Evolutionary conservation across 2,797 vertebrate genomes (phyloP).

Genomic region (Eulemur rubriventer): DNA sequence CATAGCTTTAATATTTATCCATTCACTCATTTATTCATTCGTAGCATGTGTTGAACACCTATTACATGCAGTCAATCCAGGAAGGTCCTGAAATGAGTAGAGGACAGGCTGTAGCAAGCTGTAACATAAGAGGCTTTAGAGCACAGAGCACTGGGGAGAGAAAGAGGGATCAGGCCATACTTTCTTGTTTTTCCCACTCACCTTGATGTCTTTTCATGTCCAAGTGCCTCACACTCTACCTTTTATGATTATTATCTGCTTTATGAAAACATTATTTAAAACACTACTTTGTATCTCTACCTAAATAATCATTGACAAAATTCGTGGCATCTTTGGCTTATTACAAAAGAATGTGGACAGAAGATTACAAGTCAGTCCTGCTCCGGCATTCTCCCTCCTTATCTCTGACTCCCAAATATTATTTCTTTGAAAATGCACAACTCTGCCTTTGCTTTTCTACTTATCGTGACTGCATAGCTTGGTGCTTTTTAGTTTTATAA

Average conservation of each 20-base stretch:
- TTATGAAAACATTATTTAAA: slow-evolving; percentile 35
- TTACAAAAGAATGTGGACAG: not conserved
- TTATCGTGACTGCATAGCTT: not conserved
- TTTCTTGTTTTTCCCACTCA: not conserved
- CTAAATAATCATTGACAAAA: not conserved
- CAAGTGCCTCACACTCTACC: not conserved
- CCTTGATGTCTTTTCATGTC: slow-evolving; percentile 20
- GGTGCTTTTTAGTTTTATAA: not conserved
- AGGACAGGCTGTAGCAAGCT: not conserved
- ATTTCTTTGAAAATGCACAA: not conserved
- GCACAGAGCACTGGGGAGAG: not conserved
- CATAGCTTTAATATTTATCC: not conserved
- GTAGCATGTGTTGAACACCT: not conserved
- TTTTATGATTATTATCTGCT: not conserved
- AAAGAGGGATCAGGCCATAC: not conserved
- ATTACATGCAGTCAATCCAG: not conserved
- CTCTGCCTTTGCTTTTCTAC: not conserved
- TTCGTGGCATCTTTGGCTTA: not conserved
- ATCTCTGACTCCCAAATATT: not conserved
- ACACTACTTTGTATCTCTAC: not conserved
- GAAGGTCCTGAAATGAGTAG: not conserved
- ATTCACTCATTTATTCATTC: not conserved
- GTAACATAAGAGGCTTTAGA: not conserved
- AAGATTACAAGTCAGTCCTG: not conserved
- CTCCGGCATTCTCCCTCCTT: not conserved